phyloP scores from a whole-genome alignment of 1,140 invertebrate genomes.

The Zaprionus lachaisei region DNA sequence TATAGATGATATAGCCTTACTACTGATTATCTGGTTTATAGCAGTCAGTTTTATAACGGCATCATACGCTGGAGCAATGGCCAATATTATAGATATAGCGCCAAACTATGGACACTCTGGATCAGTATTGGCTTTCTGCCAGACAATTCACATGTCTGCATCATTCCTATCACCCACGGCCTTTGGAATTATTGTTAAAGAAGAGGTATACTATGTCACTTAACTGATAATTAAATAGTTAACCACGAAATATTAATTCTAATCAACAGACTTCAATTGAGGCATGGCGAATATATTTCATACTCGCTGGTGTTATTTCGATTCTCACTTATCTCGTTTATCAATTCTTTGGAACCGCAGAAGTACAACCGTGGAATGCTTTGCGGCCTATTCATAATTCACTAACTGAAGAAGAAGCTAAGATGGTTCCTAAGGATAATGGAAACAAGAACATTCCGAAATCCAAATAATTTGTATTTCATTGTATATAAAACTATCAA shows the following conservation, averaged over 20 bases:
- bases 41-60: conserved; percentile 90
- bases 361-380: conserved; percentile 88
- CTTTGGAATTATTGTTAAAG: conserved; percentile 86
- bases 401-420: conserved; percentile 11
- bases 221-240: no score
- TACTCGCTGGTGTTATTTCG: conserved; percentile 87
- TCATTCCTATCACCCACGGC: conserved; percentile 89
- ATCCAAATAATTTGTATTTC: conserved; percentile 10
- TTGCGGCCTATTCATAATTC: not conserved
- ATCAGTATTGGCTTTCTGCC: conserved; percentile 89
- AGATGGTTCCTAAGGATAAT: conserved; percentile 31
- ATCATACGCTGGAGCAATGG: conserved; percentile 91
- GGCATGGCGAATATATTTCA: conserved; percentile 91
- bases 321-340: conserved; percentile 89
- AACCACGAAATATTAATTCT: not conserved
- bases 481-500: conserved; percentile 8
- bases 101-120: conserved; percentile 88
- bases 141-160: conserved; percentile 91
- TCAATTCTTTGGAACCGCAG: conserved; percentile 88
- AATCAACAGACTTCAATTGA: conserved; percentile 84
- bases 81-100: conserved; percentile 90
- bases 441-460: conserved; percentile 26
- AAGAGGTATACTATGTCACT: conserved; percentile 65
- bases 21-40: conserved; percentile 88
- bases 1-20: conserved; percentile 87